phyloP scores from a whole-genome alignment of 2,113 vertebrate genomes.

The Cyrtonyx montezumae region DNA sequence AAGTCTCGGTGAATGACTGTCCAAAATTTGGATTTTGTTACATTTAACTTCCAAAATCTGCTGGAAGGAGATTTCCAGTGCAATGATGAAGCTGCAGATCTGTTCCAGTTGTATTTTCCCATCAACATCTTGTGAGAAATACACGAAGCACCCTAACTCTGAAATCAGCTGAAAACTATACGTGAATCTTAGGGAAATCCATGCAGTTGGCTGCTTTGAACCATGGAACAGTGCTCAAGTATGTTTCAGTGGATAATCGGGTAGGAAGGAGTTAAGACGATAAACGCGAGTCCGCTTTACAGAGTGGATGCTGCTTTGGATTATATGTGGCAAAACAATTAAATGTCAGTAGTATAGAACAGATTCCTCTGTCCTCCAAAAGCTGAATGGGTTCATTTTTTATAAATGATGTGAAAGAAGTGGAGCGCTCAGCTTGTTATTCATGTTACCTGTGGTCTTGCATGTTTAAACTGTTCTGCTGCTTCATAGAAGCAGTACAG shows the following conservation, averaged over 20 bases:
- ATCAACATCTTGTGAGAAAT: not conserved
- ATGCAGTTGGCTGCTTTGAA: not conserved
- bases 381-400: not conserved
- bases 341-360: not conserved
- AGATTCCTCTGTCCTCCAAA: not conserved
- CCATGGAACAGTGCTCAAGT: not conserved
- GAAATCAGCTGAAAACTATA: not conserved
- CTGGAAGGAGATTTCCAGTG: not conserved
- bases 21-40: not conserved
- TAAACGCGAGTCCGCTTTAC: not conserved
- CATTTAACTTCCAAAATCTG: conserved; percentile 9
- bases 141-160: not conserved
- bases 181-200: not conserved
- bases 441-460: conserved; percentile 5
- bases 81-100: not conserved
- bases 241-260: not conserved
- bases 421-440: not conserved
- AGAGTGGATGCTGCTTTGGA: not conserved
- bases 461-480: conserved; percentile 2
- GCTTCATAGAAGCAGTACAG: not conserved
- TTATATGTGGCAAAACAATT: not conserved
- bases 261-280: conserved; percentile 20
- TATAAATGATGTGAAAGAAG: not conserved
- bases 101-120: not conserved
- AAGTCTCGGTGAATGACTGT: not conserved